Evolutionary conservation across 2,797 vertebrate species (phyloP), one percentile per base, ranked within the genome.

Genomic region (Brachyrhaphis roseni): DNA sequence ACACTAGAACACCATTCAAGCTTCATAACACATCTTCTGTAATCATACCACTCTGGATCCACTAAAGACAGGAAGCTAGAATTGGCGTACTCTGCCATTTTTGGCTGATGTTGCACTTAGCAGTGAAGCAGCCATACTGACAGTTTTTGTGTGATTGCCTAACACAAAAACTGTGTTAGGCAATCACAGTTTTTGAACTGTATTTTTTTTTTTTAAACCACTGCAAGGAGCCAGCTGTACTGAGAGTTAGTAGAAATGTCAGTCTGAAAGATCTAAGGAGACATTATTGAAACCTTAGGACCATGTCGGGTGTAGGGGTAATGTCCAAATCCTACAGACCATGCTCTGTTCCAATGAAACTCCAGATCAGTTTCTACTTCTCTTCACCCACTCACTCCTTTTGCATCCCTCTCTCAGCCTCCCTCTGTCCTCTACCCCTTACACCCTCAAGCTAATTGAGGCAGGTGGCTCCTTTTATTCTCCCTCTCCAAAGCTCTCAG

Each of bases 381-480:
- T 77, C 77, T 74, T 81, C 80, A 72, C 86, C 78, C 81, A 89
- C 84, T 79, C 81, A 31, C 59, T 84, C 71, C 81, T 68, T 85
- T 83, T 87, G 83, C 87, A 87, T 88, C 84, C 79, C 83, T 84
- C 78, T 85, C 72, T 45, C 59, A 70, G 66, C 86, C 85, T 89
- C 82, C 83, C 74, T 90, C 82, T 66, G 85, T 90, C 82, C 86
- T 90, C 83, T 82, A 85, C 86, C 82, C 80, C 85, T 59, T 45
- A 76, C 13, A 20, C 88, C 87, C 85, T 90, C 86, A 84, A 84
- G 87, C 86, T 93, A 93, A 93, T 90, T 88, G 92, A 90, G 86
- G 90, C 92, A 93, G 90, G 92, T 94, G 93, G 89, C 85, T 89
- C 90, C 85, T 85, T 92, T 93, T 93, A 89, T 91, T 93, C 85